These are phyloP conservation scores for Dastarcus helophoroides DNA, from an alignment of 2,888 invertebrate species.

Conservation along the genomic window DNA sequence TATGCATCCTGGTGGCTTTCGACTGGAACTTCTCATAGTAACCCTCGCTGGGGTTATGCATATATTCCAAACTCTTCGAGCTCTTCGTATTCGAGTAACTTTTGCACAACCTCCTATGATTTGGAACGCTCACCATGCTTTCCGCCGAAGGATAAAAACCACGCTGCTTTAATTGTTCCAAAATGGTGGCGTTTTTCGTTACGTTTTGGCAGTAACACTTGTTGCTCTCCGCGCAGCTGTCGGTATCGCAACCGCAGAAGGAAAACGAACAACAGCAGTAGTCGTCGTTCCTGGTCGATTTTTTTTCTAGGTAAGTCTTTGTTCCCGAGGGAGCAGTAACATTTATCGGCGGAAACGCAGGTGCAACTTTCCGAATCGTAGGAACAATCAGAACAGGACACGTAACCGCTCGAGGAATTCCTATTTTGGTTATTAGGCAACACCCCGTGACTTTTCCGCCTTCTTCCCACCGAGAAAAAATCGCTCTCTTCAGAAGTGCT, in stretches of 20 bases:
- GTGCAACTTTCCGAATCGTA: slow-evolving; percentile 77
- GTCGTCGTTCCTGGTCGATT: slow-evolving; percentile 31
- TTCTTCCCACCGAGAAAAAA: slow-evolving; percentile 34
- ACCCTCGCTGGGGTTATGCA: slow-evolving; percentile 41
- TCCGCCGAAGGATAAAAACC: slow-evolving; percentile 36
- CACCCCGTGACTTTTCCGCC: slow-evolving; percentile 21
- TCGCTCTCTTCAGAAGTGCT: slow-evolving; percentile 40
- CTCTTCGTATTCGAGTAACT: slow-evolving; percentile 33
- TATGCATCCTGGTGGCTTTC: slow-evolving; percentile 16
- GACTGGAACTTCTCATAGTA: slow-evolving; percentile 38
- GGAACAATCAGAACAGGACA: slow-evolving; percentile 79
- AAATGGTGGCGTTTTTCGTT: slow-evolving; percentile 26
- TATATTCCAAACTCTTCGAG: slow-evolving; percentile 42
- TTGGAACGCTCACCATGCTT: slow-evolving; percentile 15
- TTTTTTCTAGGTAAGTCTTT: slow-evolving; percentile 26
- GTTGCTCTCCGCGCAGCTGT: slow-evolving; percentile 77
- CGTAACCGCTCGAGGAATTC: slow-evolving; percentile 52
- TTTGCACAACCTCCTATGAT: slow-evolving; percentile 31
- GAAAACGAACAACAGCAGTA: slow-evolving; percentile 42
- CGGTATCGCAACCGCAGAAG: slow-evolving; percentile 72
- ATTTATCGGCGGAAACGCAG: slow-evolving; percentile 65
- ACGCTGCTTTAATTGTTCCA: slow-evolving; percentile 41
- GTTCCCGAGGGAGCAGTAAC: slow-evolving; percentile 68
- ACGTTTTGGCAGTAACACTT: slow-evolving; percentile 67
- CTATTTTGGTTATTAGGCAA: slow-evolving; percentile 25